These are phyloP conservation scores for Caenorhabditis sp. DNA, from an alignment of 2,888 invertebrate species.

Conservation along the genomic window DNA sequence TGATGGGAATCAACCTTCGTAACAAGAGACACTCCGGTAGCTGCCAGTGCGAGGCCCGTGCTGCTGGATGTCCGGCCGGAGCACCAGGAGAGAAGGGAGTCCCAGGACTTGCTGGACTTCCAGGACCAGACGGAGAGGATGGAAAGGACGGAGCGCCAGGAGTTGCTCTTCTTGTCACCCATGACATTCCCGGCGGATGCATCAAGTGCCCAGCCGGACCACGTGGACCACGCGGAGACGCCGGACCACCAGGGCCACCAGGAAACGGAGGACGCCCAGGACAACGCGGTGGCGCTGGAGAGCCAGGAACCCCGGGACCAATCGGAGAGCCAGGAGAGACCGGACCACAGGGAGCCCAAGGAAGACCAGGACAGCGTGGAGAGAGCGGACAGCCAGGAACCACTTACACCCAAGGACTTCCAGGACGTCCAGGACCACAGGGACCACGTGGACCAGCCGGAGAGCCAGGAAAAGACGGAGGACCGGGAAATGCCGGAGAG, in stretches of 20 bases:
- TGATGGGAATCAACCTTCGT: conserved; percentile 51
- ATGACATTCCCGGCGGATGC: conserved; percentile 64
- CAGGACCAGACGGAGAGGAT: conserved; percentile 62
- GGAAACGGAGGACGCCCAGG: conserved; percentile 65
- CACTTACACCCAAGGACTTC: conserved; percentile 49
- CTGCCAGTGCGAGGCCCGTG: conserved; percentile 58
- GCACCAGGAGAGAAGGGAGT: conserved; percentile 62
- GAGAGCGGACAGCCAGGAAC: conserved; percentile 62
- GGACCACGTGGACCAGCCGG: conserved; percentile 58
- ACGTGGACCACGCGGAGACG: conserved; percentile 56
- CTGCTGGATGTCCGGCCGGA: conserved; percentile 61
- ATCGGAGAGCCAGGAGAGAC: conserved; percentile 59
- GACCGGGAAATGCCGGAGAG: conserved; percentile 54
- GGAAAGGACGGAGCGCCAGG: conserved; percentile 65
- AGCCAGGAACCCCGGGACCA: conserved; percentile 60
- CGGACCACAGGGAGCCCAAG: conserved; percentile 65
- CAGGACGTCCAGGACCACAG: conserved; percentile 59
- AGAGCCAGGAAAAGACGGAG: conserved; percentile 61
- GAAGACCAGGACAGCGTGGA: conserved; percentile 66
- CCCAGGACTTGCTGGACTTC: conserved; percentile 59
- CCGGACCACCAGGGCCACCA: conserved; percentile 61
- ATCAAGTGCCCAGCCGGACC: conserved; percentile 64
- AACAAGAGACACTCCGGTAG: conserved; percentile 49
- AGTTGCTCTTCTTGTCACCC: conserved; percentile 60
- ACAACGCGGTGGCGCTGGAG: conserved; percentile 58